Evolutionary conservation across 2,113 vertebrate species (phyloP).

Genomic region (Vanacampus margaritifer): DNA sequence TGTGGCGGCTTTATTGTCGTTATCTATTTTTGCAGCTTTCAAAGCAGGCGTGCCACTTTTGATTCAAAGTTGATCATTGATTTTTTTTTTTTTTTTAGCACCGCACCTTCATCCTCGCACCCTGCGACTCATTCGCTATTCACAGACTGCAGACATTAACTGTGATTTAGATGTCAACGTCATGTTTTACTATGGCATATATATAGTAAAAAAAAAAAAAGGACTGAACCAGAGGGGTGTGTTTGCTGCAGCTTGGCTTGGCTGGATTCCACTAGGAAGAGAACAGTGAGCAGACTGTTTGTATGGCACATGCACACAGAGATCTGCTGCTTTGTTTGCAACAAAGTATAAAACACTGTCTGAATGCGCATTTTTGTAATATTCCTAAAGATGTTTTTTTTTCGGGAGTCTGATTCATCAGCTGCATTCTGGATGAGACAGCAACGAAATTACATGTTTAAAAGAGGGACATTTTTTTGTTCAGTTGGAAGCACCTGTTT

Average conservation of each 20-base stretch:
- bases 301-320: not conserved
- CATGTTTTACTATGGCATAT: not conserved
- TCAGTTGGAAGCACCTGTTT: conserved; percentile 4
- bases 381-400: no score
- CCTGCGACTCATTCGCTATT: conserved; percentile 4
- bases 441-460: conserved; percentile 27
- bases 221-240: conserved; percentile 4
- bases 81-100: not conserved
- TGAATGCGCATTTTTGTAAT: conserved; percentile 22
- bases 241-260: conserved; percentile 7
- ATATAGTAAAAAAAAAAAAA: not conserved
- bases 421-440: conserved; percentile 17
- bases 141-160: not conserved
- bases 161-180: not conserved
- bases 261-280: conserved; percentile 29
- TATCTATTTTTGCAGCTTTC: conserved; percentile 14
- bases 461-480: conserved; percentile 25
- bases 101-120: not conserved
- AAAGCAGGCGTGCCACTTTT: conserved; percentile 11
- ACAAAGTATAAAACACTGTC: not conserved
- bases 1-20: not conserved
- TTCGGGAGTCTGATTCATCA: no score
- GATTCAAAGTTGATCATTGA: conserved; percentile 11
- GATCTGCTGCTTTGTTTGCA: conserved; percentile 1
- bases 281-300: conserved; percentile 2